Evolutionary conservation across 2,797 vertebrate genomes (phyloP).

Genomic region (Pseudopleuronectes americanus): DNA sequence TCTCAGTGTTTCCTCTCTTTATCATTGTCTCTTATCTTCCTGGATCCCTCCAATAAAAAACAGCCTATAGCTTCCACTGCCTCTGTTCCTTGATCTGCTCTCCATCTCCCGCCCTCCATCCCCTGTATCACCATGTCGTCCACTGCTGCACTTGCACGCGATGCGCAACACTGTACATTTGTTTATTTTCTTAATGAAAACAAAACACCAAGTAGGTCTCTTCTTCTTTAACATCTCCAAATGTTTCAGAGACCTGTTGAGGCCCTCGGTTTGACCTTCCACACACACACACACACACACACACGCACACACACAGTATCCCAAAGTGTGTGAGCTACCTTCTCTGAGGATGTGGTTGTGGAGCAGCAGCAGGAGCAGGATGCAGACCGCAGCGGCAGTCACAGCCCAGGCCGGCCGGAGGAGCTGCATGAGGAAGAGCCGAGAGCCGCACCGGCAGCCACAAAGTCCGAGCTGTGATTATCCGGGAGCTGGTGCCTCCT

Average conservation of each 20-base stretch:
- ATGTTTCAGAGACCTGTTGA: slow-evolving; percentile 20
- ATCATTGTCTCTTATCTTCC: slow-evolving; percentile 10
- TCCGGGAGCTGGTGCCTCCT: slow-evolving; percentile 74
- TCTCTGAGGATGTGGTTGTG: slow-evolving; percentile 90
- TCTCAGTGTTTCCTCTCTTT: neutral
- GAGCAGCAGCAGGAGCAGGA: slow-evolving; percentile 90
- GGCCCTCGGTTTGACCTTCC: neutral
- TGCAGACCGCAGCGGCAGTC: slow-evolving; percentile 90
- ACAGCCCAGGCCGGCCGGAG: slow-evolving; percentile 91
- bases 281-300: slow-evolving; percentile 6
- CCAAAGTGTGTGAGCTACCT: slow-evolving; percentile 81
- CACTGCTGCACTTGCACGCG: too few relatives aligned
- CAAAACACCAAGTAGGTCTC: too few relatives aligned
- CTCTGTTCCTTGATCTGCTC: neutral
- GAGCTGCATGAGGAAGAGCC: slow-evolving; percentile 88
- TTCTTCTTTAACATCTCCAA: too few relatives aligned
- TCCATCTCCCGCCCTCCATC: too few relatives aligned
- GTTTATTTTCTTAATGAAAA: too few relatives aligned
- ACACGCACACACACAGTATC: neutral
- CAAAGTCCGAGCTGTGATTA: slow-evolving; percentile 75
- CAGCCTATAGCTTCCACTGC: too few relatives aligned
- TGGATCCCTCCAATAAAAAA: slow-evolving; percentile 1
- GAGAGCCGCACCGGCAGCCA: slow-evolving; percentile 30
- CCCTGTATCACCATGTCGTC: neutral
- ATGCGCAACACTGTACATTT: too few relatives aligned